Evolutionary conservation across 2,113 vertebrate genomes (phyloP), one percentile per base, ranked within the genome.

Genomic region (Semicossyphus pulcher): DNA sequence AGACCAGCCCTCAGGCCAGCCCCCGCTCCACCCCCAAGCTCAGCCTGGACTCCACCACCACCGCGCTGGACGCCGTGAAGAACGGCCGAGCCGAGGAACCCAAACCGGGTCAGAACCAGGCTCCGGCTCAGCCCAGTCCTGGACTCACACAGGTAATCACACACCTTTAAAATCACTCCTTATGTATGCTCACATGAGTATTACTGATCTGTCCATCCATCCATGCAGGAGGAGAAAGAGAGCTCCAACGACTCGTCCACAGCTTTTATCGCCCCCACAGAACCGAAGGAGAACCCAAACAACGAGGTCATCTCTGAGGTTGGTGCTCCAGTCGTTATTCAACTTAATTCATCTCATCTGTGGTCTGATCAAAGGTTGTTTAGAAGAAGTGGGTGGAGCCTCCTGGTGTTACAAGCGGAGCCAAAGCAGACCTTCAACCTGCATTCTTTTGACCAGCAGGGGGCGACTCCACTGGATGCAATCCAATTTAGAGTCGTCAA

Each of bases 231-330:
- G 14, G 98, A 99, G 72, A 99, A 99, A 63, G 97, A 99, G 85
- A 98, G 95, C 34, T 98, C 97, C 83, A 99, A 99, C 0, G 98
- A 99, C 77, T 99, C 98, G 52, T 98, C 97, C 91, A 97, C 97
- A 0, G 96, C 96, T 51, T 98, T 97, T 41, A 97, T 96, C 84
- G 95, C 95, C 6, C 95, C 90, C 1, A 91, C 97, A 76, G 95
- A 96, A 59, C 94, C 94, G 61, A 96, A 96, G 89, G 95, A 96
- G 37, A 94, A 90, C 10, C 87, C 91, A 12, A 93, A 89, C 39
- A 92, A 91, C 0, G 90, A 93, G 61, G 89, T 82, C 37, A 86
- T 92, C 39, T 83, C 94, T 8, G 93, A 96, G 31, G 93, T 88
- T 0, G 29, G 86, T 32, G 23, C 79, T 47, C 10, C n/a, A 7